A percentile compares a stretch with the other conserved stretches of the same genome.
Conservation (phyloP, 2,113 vertebrate species). For the Aepyceros melampus region DNA sequence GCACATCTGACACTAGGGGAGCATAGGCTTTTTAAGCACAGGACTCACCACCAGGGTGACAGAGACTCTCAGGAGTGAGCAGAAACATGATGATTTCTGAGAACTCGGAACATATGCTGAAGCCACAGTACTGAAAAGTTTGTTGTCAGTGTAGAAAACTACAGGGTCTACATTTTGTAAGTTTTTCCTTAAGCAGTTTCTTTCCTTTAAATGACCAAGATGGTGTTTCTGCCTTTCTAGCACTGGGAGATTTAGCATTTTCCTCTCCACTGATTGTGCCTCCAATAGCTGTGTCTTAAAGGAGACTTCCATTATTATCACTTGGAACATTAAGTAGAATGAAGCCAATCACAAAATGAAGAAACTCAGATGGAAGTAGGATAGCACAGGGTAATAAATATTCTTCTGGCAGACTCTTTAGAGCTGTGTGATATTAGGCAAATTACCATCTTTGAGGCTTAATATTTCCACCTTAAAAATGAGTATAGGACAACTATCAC, state of each 20-base stretch:
- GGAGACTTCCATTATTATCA: not conserved
- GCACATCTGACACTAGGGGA: not conserved
- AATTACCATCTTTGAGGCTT: not conserved
- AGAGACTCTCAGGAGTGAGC: slow-evolving; percentile 7
- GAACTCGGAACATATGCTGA: not conserved
- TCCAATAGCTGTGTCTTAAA: not conserved
- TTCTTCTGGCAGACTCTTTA: not conserved
- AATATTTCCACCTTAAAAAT: not conserved
- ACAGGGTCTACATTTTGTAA: not conserved
- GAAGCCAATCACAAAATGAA: not conserved
- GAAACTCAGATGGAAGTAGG: not conserved
- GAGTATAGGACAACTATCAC: not conserved
- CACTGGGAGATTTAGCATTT: not conserved
- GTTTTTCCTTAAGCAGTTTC: not conserved
- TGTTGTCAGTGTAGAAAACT: not conserved
- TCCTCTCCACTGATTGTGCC: not conserved
- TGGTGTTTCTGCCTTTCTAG: not conserved
- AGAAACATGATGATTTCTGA: slow-evolving; percentile 9
- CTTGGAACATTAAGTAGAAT: not conserved
- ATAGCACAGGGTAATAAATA: not conserved
- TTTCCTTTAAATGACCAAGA: not conserved
- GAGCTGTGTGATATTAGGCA: not conserved
- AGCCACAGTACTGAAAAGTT: not conserved
- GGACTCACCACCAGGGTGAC: slow-evolving; percentile 16
- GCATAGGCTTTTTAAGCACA: not conserved